Conservation (phyloP, 2,113 vertebrate species). For the Trematocara unimaculatum region DNA sequence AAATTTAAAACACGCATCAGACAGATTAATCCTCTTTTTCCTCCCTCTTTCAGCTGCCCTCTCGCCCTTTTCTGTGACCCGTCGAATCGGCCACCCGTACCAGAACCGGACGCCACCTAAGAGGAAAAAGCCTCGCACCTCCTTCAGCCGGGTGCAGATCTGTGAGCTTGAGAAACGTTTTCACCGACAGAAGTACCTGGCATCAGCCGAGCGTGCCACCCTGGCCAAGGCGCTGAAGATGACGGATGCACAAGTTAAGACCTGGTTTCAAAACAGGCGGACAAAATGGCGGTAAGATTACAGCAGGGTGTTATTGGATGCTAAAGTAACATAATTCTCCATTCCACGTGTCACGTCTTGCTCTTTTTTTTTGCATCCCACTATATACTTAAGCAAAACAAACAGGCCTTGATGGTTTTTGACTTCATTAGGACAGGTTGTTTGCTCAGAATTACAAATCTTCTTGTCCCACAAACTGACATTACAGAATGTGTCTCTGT, state of each 20-base stretch:
- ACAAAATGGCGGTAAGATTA: constrained; percentile 92
- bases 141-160: constrained; percentile 94
- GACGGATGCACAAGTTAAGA: constrained; percentile 97
- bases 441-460: background rate
- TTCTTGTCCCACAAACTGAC: background rate
- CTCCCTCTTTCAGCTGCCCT: constrained; percentile 76
- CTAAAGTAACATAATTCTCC: background rate
- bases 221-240: constrained; percentile 94
- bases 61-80: constrained; percentile 86
- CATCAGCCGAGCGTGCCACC: constrained; percentile 81
- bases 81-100: constrained; percentile 94
- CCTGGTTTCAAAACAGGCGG: constrained; percentile 97
- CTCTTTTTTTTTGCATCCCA: background rate
- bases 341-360: background rate
- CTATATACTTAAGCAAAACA: background rate
- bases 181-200: constrained; percentile 89
- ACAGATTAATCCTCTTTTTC: background rate
- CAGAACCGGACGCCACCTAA: constrained; percentile 97
- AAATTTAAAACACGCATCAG: background rate
- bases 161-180: constrained; percentile 98
- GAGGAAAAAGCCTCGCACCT: constrained; percentile 96
- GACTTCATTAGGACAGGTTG: background rate
- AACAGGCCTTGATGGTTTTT: background rate
- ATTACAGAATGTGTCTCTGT: background rate
- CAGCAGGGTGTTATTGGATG: background rate